Base-by-base conservation (phyloP, 2,113 vertebrate genomes). In the Hyaena hyaena region DNA sequence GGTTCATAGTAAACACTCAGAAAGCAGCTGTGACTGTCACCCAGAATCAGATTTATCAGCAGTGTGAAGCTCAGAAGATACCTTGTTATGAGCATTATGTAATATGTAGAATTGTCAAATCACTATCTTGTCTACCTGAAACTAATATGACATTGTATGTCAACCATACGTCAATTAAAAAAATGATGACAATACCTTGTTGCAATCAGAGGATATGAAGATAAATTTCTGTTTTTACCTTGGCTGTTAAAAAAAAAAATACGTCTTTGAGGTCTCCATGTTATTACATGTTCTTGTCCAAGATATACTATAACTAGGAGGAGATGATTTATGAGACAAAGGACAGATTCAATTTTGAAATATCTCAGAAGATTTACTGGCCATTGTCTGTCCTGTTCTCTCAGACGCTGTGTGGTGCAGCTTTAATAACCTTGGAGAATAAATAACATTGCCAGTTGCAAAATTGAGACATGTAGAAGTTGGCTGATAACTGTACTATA, bases 351-450 rank as follows among this genome's bases (percentile, higher is more conserved):
- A 61, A n/a, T 79, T 90, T 77, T 21, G 86, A 96, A 94, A 80
- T 82, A 80, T 74, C 88, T 85, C 50, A 19, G 76, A 11, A 77
- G 96, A 48, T 82, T 69, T 97, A 68, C 86, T 95, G 61, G 43
- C 58, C 48, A 35, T 95, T 93, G 84, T 97, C 45, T 82, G 31
- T 55, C 65, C 73, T 90, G 84, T 92, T 95, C 85, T 81, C 43
- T 94, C 48, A 55, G 33, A 76, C 53, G 81, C 19, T 93, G 69
- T 3, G 7, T 84, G 48, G 35, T 69, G 48, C 33, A 66, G 90
- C 81, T 17, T 90, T 95, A 90, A 96, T 93, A 97, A 93, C 81
- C 92, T 73, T 94, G 95, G 90, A 97, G 77, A 95, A 90, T 48
- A 93, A 97, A 85, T 89, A 89, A 95, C 65, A 90, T 48, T 76